Conservation (phyloP, 2,113 vertebrate species). For the Prolemur simus region DNA sequence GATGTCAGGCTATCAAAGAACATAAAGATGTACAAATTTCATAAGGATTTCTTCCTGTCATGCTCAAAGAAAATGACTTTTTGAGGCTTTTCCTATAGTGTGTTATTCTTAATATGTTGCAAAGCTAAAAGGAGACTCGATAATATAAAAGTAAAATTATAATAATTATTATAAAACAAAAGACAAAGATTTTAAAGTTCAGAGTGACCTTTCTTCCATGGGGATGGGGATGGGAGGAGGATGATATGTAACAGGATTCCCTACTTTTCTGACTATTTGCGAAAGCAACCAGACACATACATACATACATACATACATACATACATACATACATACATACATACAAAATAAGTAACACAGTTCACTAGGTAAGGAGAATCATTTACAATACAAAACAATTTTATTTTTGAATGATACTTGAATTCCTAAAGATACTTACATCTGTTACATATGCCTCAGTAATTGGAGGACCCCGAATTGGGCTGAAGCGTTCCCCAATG, state of each 20-base stretch:
- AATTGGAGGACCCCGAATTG: constrained; percentile 94
- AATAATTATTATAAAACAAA: neutral
- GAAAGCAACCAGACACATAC: neutral
- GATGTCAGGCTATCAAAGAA: neutral
- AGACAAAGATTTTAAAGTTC: neutral
- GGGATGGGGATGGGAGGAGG: no score
- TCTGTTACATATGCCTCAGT: constrained; percentile 96
- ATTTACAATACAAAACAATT: neutral
- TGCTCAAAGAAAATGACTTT: constrained; percentile 16
- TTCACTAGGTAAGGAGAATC: neutral
- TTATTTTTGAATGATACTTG: neutral
- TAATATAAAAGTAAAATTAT: constrained; percentile 3
- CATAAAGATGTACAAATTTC: neutral
- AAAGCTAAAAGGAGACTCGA: constrained; percentile 26
- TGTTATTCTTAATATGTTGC: neutral
- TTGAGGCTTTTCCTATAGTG: neutral
- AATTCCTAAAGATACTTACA: constrained; percentile 84
- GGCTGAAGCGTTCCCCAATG: constrained; percentile 97
- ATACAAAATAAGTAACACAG: neutral
- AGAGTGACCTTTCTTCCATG: neutral
- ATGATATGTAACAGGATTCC: neutral
- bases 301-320: neutral
- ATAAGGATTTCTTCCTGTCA: neutral
- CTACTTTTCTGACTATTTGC: neutral
- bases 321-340: neutral